phyloP scores from a whole-genome alignment of 1,140 invertebrate genomes.

The Stegodyphus dumicola region DNA sequence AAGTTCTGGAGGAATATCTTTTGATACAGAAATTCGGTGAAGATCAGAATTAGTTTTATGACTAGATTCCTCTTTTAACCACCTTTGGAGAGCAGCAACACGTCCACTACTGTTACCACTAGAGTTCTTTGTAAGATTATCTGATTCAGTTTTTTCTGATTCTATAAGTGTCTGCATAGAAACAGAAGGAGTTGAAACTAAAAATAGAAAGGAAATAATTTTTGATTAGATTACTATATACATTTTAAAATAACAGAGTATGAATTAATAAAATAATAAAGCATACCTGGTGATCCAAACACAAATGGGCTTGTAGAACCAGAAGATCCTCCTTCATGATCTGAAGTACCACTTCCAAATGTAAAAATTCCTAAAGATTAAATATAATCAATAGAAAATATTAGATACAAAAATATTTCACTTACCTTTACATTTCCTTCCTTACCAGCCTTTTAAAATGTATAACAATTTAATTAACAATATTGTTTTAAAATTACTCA shows the following conservation, averaged over 20 bases:
- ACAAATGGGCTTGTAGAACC: conserved; percentile 63
- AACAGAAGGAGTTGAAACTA: conserved; percentile 62
- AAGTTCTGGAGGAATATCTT: conserved; percentile 74
- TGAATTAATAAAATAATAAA: neutral
- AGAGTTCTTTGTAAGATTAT: conserved; percentile 34
- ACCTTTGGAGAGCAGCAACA: conserved; percentile 50
- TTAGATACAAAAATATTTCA: too few relatives aligned
- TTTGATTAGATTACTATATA: neutral
- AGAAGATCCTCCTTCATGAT: conserved; percentile 63
- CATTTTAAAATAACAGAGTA: neutral
- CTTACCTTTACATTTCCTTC: too few relatives aligned
- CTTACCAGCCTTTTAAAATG: too few relatives aligned
- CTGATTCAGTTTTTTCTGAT: conserved; percentile 55
- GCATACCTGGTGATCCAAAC: conserved; percentile 62
- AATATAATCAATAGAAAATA: neutral
- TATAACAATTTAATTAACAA: too few relatives aligned
- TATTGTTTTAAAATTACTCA: too few relatives aligned
- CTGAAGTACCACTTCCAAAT: conserved; percentile 64
- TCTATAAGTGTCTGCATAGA: conserved; percentile 62
- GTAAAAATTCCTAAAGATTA: conserved; percentile 62
- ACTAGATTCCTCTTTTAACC: conserved; percentile 43
- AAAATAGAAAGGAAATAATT: neutral
- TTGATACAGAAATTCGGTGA: neutral
- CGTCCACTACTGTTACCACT: conserved; percentile 30
- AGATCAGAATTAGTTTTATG: conserved; percentile 66